A percentile compares a stretch with the other conserved stretches of the same genome.
These are phyloP conservation scores for Beroe ovata DNA, from an alignment of 37 sponge, comb jelly and placozoan species.

Conservation along the genomic window DNA sequence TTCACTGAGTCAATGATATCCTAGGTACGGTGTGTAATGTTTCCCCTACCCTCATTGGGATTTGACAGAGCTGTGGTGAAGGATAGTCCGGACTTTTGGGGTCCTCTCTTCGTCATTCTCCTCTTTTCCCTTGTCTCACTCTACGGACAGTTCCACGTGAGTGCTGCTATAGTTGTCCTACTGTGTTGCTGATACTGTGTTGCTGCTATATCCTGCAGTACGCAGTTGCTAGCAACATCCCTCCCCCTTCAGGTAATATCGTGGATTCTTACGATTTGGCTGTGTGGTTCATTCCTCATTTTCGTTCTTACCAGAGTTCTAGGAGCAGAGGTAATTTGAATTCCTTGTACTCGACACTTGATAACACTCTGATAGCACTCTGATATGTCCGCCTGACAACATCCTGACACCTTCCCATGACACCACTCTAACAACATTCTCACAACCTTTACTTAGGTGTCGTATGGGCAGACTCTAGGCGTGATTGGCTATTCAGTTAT, in stretches of 20 bases:
- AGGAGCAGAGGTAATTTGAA: conserved; percentile 83
- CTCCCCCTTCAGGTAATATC: conserved; percentile 82
- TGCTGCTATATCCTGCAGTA: not conserved
- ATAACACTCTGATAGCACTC: no score
- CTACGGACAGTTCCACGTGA: conserved; percentile 86
- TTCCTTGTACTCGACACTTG: no score
- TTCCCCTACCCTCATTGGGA: conserved; percentile 75
- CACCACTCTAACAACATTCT: no score
- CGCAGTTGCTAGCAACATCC: not conserved
- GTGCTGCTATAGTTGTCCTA: no score
- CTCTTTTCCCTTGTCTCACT: conserved; percentile 80
- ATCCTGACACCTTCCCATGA: no score
- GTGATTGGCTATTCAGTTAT: conserved; percentile 86
- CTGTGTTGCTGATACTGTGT: not conserved
- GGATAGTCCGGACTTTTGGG: conserved; percentile 92
- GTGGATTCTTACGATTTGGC: conserved; percentile 91
- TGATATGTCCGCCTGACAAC: no score
- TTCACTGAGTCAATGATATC: no score
- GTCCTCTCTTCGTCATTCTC: conserved; percentile 86
- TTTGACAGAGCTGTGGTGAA: conserved; percentile 75
- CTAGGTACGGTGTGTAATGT: conserved; percentile 82
- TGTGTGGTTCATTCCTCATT: conserved; percentile 79
- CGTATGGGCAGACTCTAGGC: conserved; percentile 81
- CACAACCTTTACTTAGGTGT: no score
- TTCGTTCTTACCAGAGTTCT: conserved; percentile 86